Base-by-base conservation (phyloP, 2,888 invertebrate species). In the Phytoseiulus persimilis region DNA sequence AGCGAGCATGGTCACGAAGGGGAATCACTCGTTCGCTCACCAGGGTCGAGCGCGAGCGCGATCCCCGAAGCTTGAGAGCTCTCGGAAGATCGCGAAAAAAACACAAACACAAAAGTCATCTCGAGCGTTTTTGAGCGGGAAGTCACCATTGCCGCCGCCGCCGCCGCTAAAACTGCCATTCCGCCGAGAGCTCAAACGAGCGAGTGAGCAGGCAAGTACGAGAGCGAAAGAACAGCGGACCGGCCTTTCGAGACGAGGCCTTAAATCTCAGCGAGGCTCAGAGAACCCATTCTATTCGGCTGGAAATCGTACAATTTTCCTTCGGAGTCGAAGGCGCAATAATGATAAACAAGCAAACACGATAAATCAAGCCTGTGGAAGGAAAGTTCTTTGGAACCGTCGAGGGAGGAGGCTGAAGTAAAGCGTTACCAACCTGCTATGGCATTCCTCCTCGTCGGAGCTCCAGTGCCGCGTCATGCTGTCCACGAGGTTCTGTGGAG, bases 391-490 rank as follows among this genome's bases (percentile, higher is more conserved):
- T 6, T 23, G 14, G 65, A 65, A 65, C 18, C 28, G 1, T 28
- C 28, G 18, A 65, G 65, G 2, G 65, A 65, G 65, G 18, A 65
- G 18, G 65, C 11, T 11, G 2, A 28, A 2, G 14, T 65, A 2
- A 65, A 65, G 5, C 18, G 23, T 28, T 65, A 87, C 87, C 14
- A 39, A 87, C 87, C 87, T 45, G 45, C 28, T 87, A 33, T 87
- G 87, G 33, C 87, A 87, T 39, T 87, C 87, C 14, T 87, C 87
- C 31, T 87, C 87, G 33, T 87, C 87, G 5, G 87, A 87, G 87
- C 87, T 87, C 87, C 87, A 87, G 31, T 87, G 87, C 28, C 87
- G 87, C 32, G 87, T 87, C 87, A 87, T 87, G 32, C 87, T n/a
- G 32, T 87, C 87, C 28, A 14, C 87, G 28, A 87, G 33, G 23